These are phyloP conservation scores for Papilio helenus DNA, from an alignment of 1,140 invertebrate genomes.

Conservation along the genomic window DNA sequence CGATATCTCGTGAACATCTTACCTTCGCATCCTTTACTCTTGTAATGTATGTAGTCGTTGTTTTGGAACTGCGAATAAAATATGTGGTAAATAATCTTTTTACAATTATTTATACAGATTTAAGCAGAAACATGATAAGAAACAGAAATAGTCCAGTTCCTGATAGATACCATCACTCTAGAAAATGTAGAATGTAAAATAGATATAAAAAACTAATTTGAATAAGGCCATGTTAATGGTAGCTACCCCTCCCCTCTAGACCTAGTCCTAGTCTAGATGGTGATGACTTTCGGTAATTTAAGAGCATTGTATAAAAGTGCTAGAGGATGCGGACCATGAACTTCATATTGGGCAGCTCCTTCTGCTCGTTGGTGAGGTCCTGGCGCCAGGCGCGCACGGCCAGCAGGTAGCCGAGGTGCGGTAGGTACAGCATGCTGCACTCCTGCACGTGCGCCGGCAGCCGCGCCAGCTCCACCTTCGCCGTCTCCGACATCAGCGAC, in stretches of 20 bases:
- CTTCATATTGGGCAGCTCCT: conserved; percentile 85
- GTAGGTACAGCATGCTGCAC: conserved; percentile 91
- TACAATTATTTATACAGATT: no score
- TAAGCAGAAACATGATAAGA: no score
- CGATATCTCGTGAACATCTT: conserved; percentile 42
- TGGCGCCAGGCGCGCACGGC: conserved; percentile 86
- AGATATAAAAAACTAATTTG: no score
- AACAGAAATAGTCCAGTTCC: no score
- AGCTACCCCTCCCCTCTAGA: no score
- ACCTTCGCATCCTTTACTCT: conserved; percentile 89
- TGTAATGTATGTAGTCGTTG: conserved; percentile 88
- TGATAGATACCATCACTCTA: no score
- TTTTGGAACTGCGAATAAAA: conserved; percentile 84
- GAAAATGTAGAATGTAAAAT: no score
- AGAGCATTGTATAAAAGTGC: no score
- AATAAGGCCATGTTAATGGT: no score
- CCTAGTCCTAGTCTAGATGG: no score
- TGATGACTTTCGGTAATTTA: no score
- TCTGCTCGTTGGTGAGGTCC: conserved; percentile 80
- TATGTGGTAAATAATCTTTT: background rate
- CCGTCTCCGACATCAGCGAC: conserved; percentile 86
- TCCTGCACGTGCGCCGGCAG: conserved; percentile 86
- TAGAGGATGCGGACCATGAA: no score
- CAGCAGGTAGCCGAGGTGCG: conserved; percentile 91
- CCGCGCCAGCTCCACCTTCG: conserved; percentile 86